Evolutionary conservation across 1,140 invertebrate genomes (phyloP).

Genomic region (Drosophila tsacasi): DNA sequence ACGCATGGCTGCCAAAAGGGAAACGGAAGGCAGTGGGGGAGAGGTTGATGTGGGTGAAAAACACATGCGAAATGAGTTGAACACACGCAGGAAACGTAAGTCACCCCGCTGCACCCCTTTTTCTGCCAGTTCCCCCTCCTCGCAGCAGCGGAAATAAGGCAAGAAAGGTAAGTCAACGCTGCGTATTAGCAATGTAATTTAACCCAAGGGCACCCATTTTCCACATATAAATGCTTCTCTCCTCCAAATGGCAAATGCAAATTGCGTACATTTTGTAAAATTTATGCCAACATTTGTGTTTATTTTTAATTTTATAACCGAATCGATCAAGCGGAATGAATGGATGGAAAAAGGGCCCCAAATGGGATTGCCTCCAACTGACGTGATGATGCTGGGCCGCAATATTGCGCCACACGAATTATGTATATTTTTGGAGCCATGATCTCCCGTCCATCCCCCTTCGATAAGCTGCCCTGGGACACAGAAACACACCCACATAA

Average conservation of each 20-base stretch:
- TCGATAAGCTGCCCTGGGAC: slow-evolving; percentile 31
- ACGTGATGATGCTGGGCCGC: background rate
- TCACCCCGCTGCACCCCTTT: slow-evolving; percentile 26
- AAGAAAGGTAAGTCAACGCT: slow-evolving; percentile 48
- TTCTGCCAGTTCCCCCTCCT: background rate
- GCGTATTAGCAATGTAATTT: slow-evolving; percentile 76
- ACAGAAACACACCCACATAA: slow-evolving; percentile 48
- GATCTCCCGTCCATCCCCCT: slow-evolving; percentile 1
- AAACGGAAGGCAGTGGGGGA: slow-evolving; percentile 3
- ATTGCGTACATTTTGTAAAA: slow-evolving; percentile 64
- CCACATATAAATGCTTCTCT: slow-evolving; percentile 43
- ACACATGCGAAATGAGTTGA: slow-evolving; percentile 45
- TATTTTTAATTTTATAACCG: slow-evolving; percentile 76
- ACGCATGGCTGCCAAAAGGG: slow-evolving; percentile 64
- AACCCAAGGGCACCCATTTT: slow-evolving; percentile 51
- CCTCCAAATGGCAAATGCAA: slow-evolving; percentile 58
- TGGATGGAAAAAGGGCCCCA: slow-evolving; percentile 14
- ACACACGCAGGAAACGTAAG: slow-evolving; percentile 51
- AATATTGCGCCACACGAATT: slow-evolving; percentile 13
- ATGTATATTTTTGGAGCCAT: slow-evolving; percentile 16
- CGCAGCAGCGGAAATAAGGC: slow-evolving; percentile 1
- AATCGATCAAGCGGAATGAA: slow-evolving; percentile 72
- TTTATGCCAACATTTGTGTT: slow-evolving; percentile 75
- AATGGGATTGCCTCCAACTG: slow-evolving; percentile 43
- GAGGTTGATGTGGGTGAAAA: slow-evolving; percentile 27